Base-by-base conservation (phyloP, 2,797 vertebrate genomes). In the Lacerta viridis region DNA sequence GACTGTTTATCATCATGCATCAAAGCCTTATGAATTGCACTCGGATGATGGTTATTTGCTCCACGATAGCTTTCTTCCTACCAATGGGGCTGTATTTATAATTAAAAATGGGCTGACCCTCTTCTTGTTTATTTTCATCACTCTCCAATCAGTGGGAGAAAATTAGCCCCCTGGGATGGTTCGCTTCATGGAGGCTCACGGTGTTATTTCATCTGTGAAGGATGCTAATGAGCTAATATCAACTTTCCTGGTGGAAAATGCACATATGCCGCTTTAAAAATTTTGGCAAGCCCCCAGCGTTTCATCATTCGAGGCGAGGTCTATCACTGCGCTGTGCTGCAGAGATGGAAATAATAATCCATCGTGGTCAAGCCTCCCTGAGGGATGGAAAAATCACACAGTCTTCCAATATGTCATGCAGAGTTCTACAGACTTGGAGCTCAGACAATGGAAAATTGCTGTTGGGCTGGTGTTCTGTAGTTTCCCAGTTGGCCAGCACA, bases 131-230 rank as follows among this genome's bases (percentile, higher is more conserved):
- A 89, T 95, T 95, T 94, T 93, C 92, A 91, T 89, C 91, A 80
- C 87, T 90, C 90, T 94, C 92, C 92, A 94, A 92, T 94, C 93
- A 94, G 90, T 23, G 36, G 89, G 84, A 92, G 86, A 88, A 95
- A 95, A 95, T 93, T 64, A 94, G 55, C 33, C 93, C 89, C 92
- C 80, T 66, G 91, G 93, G 93, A 95, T 83, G 13, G 0, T 83
- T 90, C 80, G 85, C 87, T 88, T 94, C 94, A 87, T 88, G 71
- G 93, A 90, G 93, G 90, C 74, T 95, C 27, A 80, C 91, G 71
- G 88, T 94, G 94, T 95, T 94, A 94, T 95, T 95, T 94, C 95
- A 95, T 92, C 95, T 95, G 94, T 93, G 95, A 93, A 95, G 93
- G 91, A 94, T 92, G 93, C 75, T 95, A 96, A 95, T 95, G 89